Percentiles rank a stretch among this genome's conserved stretches.
Conservation (phyloP, 2,888 invertebrate genomes). For the Sarcophaga caerulescens region DNA sequence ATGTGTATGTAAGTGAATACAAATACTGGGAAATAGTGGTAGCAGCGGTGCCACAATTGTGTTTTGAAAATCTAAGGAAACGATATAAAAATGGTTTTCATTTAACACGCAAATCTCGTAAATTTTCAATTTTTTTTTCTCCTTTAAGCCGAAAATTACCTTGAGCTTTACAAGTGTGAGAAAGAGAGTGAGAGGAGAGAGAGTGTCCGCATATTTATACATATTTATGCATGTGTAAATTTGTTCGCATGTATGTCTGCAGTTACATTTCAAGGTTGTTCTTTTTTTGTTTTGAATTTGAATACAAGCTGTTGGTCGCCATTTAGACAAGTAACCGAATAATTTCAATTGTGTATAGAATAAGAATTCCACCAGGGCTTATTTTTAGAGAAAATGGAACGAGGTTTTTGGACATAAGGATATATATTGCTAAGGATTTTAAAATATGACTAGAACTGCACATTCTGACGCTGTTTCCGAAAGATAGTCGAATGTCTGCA, state of each 20-base stretch:
- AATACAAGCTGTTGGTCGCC: not conserved
- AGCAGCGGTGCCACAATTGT: not conserved
- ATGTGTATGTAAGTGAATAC: too few relatives aligned
- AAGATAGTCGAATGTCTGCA: too few relatives aligned
- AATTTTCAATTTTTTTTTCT: constrained; percentile 57
- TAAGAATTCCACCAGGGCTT: too few relatives aligned
- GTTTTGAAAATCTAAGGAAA: not conserved
- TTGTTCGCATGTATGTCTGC: not conserved
- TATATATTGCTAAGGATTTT: too few relatives aligned
- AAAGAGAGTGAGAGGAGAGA: too few relatives aligned
- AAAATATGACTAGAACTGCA: too few relatives aligned
- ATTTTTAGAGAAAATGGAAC: too few relatives aligned
- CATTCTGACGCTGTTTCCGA: too few relatives aligned
- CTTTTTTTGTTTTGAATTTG: not conserved
- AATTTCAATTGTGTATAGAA: too few relatives aligned
- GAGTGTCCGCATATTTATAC: not conserved
- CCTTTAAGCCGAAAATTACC: constrained; percentile 34
- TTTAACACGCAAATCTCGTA: constrained; percentile 62
- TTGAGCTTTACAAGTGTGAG: constrained; percentile 24
- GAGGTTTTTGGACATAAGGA: too few relatives aligned
- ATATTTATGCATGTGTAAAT: not conserved
- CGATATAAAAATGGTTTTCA: constrained; percentile 26
- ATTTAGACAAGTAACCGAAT: not conserved
- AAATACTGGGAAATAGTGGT: not conserved
- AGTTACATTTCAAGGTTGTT: constrained; percentile 25